Base-by-base conservation (phyloP, 1,140 invertebrate genomes). In the Lasaia peninsularis region DNA sequence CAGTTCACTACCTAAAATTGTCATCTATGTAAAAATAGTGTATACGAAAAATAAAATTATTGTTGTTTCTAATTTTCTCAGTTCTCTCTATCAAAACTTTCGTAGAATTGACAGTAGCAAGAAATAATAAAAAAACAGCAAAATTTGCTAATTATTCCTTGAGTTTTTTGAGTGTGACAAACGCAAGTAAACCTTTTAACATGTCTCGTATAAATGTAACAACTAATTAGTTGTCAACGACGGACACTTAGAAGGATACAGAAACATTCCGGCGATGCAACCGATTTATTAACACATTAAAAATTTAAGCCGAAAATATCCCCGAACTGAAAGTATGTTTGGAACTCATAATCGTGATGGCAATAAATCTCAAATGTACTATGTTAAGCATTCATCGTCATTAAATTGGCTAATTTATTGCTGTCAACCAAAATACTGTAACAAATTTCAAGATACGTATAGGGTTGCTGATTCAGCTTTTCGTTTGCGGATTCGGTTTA, bases 371-470 rank as follows among this genome's bases (percentile, higher is more conserved):
- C 28, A 32, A 52, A 32, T 28, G 40, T 44, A 32, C 56, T 63
- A 52, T 56, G 50, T 32, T 24, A 31, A 50, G 40, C 52, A 61
- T 61, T 62, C 54, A 49, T 28, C 33, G 66, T 63, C 65, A 62
- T 69, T 69, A 65, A 62, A 65, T n/a, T 35, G 14, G 33, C 58
- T 58, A 54, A 69, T 69, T 69, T 69, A 65, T 65, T 12, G 50
- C 63, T 49, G 63, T 62, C 63, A 55, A 55, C 62, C 31, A 64
- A 62, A 60, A 58, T 63, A 60, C 48, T 62, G 63, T 60, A 58
- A 53, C 60, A 51, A 62, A 66, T 59, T 65, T 69, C 52, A 58
- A 65, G 51, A 62, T 62, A 59, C 24, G 16, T 28, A 10, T 28
- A 31, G 21, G 35, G 37, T 11, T 44, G 37, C 28, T 24, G 7